phyloP scores from a whole-genome alignment of 2,113 vertebrate species.

The Oncorhynchus masou region DNA sequence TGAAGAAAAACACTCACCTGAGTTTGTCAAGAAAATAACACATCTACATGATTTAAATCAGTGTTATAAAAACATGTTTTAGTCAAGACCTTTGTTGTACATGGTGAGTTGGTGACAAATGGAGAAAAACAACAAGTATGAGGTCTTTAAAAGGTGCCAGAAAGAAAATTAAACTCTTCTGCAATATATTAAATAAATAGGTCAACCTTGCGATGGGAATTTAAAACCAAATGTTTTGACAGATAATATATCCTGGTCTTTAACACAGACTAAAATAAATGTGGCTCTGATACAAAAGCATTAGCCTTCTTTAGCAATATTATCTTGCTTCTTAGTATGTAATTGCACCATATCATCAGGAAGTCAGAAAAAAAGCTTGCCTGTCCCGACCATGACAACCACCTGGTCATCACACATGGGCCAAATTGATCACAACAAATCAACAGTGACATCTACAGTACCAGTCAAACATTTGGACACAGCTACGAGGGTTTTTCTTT shows the following conservation, averaged over 20 bases:
- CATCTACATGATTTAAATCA: too few species aligned
- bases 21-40: too few species aligned
- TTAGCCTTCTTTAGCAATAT: background rate
- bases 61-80: background rate
- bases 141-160: background rate
- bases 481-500: too few species aligned
- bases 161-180: background rate
- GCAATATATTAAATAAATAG: background rate
- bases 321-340: background rate
- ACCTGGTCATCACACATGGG: background rate
- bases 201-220: background rate
- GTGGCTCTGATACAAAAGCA: background rate
- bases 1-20: too few species aligned
- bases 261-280: background rate
- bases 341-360: too few species aligned
- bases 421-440: background rate
- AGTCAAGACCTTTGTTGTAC: slow-evolving; percentile 5
- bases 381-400: background rate
- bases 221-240: too few species aligned
- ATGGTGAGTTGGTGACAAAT: background rate
- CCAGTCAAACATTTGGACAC: too few species aligned
- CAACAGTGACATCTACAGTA: too few species aligned
- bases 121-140: background rate
- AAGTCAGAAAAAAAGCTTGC: too few species aligned
- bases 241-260: too few species aligned